These are phyloP conservation scores for Nothobranchius furzeri DNA, from an alignment of 2,113 vertebrate species.

Conservation along the genomic window DNA sequence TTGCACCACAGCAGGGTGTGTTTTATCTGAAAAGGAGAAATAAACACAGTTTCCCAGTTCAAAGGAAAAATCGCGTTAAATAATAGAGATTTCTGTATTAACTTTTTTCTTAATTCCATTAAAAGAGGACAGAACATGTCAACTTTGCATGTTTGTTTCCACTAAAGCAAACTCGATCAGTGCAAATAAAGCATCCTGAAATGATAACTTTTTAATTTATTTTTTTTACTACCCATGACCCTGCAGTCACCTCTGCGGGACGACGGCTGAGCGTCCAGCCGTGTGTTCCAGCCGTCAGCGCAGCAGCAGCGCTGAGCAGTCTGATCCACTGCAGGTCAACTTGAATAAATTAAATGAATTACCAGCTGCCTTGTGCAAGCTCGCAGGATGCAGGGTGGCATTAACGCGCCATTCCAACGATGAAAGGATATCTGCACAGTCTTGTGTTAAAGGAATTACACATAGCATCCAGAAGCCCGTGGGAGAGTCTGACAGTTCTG, in stretches of 20 bases:
- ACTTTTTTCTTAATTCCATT: too few species aligned
- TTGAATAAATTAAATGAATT: slow-evolving; percentile 80
- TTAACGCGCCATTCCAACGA: slow-evolving; percentile 66
- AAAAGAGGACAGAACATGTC: too few species aligned
- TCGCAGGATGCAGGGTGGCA: slow-evolving; percentile 70
- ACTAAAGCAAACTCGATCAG: background rate
- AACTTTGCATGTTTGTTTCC: background rate
- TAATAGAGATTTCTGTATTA: too few species aligned
- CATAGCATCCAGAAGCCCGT: slow-evolving; percentile 63
- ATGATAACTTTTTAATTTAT: background rate
- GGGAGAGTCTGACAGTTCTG: slow-evolving; percentile 70
- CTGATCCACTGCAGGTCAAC: slow-evolving; percentile 43
- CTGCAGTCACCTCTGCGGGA: slow-evolving; percentile 55
- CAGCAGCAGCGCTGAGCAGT: slow-evolving; percentile 17
- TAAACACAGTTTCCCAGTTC: too few species aligned
- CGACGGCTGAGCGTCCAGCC: slow-evolving; percentile 38
- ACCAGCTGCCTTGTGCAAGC: slow-evolving; percentile 60
- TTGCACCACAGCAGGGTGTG: too few species aligned
- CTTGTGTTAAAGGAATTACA: slow-evolving; percentile 80
- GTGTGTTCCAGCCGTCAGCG: slow-evolving; percentile 40
- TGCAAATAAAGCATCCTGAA: slow-evolving; percentile 22
- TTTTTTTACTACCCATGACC: slow-evolving; percentile 28
- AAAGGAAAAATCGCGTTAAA: too few species aligned
- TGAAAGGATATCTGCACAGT: slow-evolving; percentile 68
- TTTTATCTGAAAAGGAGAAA: too few species aligned